Percentiles rank a stretch among this genome's conserved stretches.
Evolutionary conservation across 2,797 vertebrate genomes (phyloP).

Genomic region (Gobionotothen gibberifrons): DNA sequence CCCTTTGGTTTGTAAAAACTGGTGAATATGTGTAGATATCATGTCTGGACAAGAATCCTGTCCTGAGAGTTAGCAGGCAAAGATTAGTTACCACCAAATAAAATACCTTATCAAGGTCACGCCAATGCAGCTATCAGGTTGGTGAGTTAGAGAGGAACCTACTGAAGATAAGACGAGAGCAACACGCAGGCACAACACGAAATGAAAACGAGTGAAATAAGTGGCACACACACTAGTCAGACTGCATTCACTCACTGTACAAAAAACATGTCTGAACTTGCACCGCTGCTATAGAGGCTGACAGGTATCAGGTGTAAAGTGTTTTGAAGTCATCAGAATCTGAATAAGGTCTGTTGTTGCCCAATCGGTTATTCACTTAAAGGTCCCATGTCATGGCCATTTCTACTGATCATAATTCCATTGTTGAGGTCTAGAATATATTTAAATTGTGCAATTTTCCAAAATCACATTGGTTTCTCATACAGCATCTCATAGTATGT

Average conservation of each 20-base stretch:
- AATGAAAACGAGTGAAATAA: not conserved
- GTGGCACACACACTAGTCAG: not conserved
- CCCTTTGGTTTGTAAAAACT: not conserved
- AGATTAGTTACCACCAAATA: not conserved
- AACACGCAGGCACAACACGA: not conserved
- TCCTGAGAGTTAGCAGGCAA: not conserved
- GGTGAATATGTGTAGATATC: not conserved
- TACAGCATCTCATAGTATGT: too few species aligned
- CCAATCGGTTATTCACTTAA: too few species aligned
- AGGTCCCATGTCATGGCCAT: too few species aligned
- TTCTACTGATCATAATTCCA: too few species aligned
- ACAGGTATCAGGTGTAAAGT: not conserved
- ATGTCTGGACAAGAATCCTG: not conserved
- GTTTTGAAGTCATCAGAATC: too few species aligned
- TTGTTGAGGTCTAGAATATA: too few species aligned
- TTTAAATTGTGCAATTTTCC: too few species aligned
- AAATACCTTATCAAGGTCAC: not conserved
- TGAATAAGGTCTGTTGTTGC: too few species aligned
- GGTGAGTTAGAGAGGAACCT: not conserved
- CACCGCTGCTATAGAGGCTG: not conserved
- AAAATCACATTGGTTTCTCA: too few species aligned
- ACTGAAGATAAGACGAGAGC: constrained; percentile 6
- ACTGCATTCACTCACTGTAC: not conserved
- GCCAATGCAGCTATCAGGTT: not conserved
- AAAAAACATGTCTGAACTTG: constrained; percentile 18